Percentiles rank a stretch among this genome's conserved stretches.
These are phyloP conservation scores for Eupithecia exiguata DNA, from an alignment of 2,888 invertebrate genomes.

Conservation along the genomic window DNA sequence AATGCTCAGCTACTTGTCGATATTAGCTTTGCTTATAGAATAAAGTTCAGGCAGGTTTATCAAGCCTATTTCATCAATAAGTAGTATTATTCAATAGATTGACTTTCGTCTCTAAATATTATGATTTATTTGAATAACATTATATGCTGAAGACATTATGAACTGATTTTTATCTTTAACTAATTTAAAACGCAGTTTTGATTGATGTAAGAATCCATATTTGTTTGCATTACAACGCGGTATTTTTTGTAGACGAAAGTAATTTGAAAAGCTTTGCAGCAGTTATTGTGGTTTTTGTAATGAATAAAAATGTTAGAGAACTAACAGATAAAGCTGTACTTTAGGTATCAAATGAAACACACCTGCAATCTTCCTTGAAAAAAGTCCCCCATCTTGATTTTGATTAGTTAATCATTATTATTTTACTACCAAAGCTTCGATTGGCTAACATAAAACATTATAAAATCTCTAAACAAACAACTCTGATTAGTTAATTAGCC, in stretches of 20 bases:
- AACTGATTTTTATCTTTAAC: not conserved
- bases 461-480: conserved; percentile 7
- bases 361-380: not conserved
- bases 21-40: not conserved
- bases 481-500: conserved; percentile 2
- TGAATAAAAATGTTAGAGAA: not conserved
- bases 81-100: not conserved
- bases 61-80: not conserved
- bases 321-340: not conserved
- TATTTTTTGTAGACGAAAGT: not conserved
- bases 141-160: not conserved
- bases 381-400: not conserved
- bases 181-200: not conserved
- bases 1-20: not conserved
- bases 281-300: not conserved
- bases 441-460: not conserved
- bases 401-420: not conserved
- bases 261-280: not conserved
- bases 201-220: not conserved
- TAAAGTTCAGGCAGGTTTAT: not conserved
- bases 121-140: not conserved
- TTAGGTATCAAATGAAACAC: not conserved
- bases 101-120: not conserved
- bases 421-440: not conserved
- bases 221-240: not conserved